Conservation (phyloP, 2,113 vertebrate genomes). For the Charina bottae region DNA sequence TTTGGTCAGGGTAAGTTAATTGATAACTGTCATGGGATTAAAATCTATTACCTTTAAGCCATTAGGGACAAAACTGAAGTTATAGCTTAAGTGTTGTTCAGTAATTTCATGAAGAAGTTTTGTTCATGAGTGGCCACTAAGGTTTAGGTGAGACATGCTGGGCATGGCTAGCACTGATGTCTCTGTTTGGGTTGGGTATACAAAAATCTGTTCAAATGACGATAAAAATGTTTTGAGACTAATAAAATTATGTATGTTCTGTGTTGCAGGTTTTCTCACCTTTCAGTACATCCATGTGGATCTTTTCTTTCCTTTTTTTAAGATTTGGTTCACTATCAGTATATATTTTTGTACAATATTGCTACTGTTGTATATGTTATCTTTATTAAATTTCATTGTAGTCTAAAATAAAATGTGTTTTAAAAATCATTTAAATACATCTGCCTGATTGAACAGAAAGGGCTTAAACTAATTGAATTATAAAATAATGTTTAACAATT, state of each 20-base stretch:
- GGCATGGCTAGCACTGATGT: background rate
- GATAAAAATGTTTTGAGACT: background rate
- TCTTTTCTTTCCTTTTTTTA: background rate
- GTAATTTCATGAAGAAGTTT: background rate
- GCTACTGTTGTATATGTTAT: background rate
- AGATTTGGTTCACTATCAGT: background rate
- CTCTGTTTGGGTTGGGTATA: background rate
- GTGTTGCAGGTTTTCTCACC: background rate
- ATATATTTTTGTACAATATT: background rate
- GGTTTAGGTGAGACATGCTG: background rate
- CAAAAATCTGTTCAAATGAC: background rate
- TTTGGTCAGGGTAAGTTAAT: background rate
- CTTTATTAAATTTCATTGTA: background rate
- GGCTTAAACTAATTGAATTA: background rate
- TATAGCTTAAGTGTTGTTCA: background rate
- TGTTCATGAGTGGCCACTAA: background rate
- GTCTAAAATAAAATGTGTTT: background rate
- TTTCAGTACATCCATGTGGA: background rate
- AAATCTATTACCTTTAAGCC: background rate
- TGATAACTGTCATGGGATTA: background rate
- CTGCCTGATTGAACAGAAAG: background rate
- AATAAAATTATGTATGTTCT: background rate
- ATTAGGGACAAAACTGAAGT: background rate
- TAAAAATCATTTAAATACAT: background rate
- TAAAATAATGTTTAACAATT: background rate